These are phyloP conservation scores for Megalops cyprinoides DNA, from an alignment of 2,797 vertebrate genomes.

Conservation along the genomic window DNA sequence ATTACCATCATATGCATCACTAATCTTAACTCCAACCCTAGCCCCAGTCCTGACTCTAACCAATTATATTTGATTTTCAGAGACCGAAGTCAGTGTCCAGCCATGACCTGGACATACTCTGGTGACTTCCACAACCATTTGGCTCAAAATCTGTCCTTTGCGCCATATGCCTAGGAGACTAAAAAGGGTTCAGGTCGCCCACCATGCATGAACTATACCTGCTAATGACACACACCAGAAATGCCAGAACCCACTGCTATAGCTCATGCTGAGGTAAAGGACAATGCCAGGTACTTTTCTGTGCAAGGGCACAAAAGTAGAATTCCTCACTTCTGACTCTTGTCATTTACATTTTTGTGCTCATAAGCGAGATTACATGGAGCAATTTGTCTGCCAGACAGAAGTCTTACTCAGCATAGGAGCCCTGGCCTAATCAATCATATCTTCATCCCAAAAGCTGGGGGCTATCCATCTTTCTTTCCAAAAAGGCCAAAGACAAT, in stretches of 20 bases:
- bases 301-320: no score
- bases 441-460: constrained; percentile 6
- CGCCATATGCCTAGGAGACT: not conserved
- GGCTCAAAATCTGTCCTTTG: not conserved
- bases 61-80: not conserved
- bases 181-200: not conserved
- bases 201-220: not conserved
- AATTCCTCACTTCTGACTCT: no score
- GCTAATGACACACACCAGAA: not conserved
- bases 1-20: not conserved
- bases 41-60: constrained; percentile 2
- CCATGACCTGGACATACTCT: not conserved
- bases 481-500: constrained; percentile 3
- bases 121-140: not conserved
- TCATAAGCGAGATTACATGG: not conserved
- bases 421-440: constrained; percentile 1
- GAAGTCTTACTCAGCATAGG: constrained; percentile 21
- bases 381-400: constrained; percentile 31
- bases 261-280: not conserved
- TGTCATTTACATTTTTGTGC: not conserved
- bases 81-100: not conserved
- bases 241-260: not conserved
- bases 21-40: no score
- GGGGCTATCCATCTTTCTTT: constrained; percentile 15
- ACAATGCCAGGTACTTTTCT: no score